Evolutionary conservation across 2,888 invertebrate genomes (phyloP), one percentile per base, ranked within the genome.

Genomic region (Minunthozetes semirufus): DNA sequence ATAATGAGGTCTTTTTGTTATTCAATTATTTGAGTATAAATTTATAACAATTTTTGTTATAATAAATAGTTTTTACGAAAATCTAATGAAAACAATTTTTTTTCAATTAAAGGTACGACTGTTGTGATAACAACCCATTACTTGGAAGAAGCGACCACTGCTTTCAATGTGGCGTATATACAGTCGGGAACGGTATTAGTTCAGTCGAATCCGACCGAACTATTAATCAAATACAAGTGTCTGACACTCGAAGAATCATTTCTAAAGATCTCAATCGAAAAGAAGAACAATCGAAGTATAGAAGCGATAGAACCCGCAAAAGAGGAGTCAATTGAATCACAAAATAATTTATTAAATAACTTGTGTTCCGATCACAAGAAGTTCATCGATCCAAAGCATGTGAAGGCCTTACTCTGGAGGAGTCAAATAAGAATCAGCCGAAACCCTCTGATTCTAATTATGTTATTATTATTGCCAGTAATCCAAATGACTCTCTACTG

Each of bases 151-250:
- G 70, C 75, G 13, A 70, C 33, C 19, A 59, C 19, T 42, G 75
- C 75, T 0, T 17, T 33, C 25, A 75, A 56, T 53, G 53, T 95
- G 82, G 96, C 95, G 77, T 85, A 96, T 79, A 95, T 96, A 94
- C 86, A 95, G 77, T 92, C 91, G 81, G 96, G 96, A 0, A 87
- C 90, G 74, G 86, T 96, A 72, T 84, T 96, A 80, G 94, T 94
- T 0, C 95, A 96, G 85, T 91, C 94, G 83, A 90, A 90, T 17
- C 95, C 95, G 0, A 88, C 89, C 17, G 78, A 78, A 19, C 86
- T 95, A 63, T 86, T 95, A 59, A 59, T 78, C 4, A 77, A 73
- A 13, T 77, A 78, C 56, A 48, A 76, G 15, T 71, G 80, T 77
- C 72, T 81, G 80, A 81, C 90, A 17, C 85, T 96, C 8, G 95